Evolutionary conservation across 2,797 vertebrate species (phyloP).

Genomic region (Capromys pilorides): DNA sequence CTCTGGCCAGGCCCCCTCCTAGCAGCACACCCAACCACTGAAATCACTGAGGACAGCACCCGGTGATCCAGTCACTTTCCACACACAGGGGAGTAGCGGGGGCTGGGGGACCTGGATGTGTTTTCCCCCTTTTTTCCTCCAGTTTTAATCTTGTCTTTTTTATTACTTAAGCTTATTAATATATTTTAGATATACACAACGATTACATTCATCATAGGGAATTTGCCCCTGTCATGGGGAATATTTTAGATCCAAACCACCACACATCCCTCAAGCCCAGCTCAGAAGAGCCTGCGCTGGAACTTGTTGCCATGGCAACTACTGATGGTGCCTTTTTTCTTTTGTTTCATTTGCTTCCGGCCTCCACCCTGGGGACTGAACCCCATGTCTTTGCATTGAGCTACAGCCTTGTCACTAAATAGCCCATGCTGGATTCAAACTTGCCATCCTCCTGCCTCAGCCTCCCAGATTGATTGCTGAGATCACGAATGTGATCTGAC

Average conservation of each 20-base stretch:
- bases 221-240: neutral
- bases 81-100: neutral
- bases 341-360: neutral
- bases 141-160: neutral
- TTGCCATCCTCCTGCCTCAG: neutral
- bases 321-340: neutral
- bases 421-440: neutral
- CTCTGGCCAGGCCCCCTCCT: neutral
- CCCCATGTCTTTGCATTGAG: neutral
- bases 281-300: neutral
- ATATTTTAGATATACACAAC: neutral
- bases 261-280: neutral
- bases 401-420: neutral
- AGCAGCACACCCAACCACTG: neutral
- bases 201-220: neutral
- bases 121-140: neutral
- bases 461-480: neutral
- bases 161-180: neutral
- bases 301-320: neutral
- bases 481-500: neutral
- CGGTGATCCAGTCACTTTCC: neutral
- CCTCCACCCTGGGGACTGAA: neutral
- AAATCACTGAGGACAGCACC: neutral
- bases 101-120: too few species aligned
- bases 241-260: neutral